phyloP scores from a whole-genome alignment of 1,140 invertebrate species.

The Globodera rostochiensis region DNA sequence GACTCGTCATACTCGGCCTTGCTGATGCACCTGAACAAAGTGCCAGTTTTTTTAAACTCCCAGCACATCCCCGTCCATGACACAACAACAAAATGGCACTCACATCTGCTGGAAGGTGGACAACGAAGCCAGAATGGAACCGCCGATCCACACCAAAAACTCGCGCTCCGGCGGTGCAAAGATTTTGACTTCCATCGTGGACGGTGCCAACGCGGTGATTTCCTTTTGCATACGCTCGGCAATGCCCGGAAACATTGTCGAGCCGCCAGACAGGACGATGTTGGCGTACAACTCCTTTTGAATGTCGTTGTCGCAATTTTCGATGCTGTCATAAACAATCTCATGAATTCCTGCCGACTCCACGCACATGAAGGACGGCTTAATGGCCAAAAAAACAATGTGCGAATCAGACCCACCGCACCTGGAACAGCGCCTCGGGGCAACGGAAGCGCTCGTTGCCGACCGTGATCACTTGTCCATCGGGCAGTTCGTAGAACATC shows the following conservation, averaged over 20 bases:
- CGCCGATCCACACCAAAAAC: conserved; percentile 84
- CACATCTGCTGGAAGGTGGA: conserved; percentile 79
- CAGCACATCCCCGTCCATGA: too few relatives aligned
- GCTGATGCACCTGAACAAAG: too few relatives aligned
- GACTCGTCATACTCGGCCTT: too few relatives aligned
- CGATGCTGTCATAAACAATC: conserved; percentile 93
- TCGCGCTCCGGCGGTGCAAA: conserved; percentile 85
- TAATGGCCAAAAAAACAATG: not conserved
- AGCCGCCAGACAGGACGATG: conserved; percentile 88
- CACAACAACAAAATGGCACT: not conserved
- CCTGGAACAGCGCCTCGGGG: conserved; percentile 93
- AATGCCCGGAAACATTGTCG: conserved; percentile 92
- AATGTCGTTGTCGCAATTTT: conserved; percentile 91
- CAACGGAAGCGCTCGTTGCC: conserved; percentile 96
- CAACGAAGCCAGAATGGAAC: conserved; percentile 81
- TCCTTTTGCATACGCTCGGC: conserved; percentile 80
- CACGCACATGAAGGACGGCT: conserved; percentile 73
- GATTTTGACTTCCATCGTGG: conserved; percentile 80
- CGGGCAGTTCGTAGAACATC: conserved; percentile 89
- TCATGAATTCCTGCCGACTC: conserved; percentile 91
- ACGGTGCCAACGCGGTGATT: conserved; percentile 76
- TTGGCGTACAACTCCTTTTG: conserved; percentile 89
- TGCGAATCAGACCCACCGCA: too few relatives aligned
- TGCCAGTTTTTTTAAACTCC: too few relatives aligned
- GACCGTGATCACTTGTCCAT: conserved; percentile 93